Evolutionary conservation across 1,140 invertebrate genomes (phyloP), one percentile per base, ranked within the genome.

Genomic region (Catajapyx aquilonaris): DNA sequence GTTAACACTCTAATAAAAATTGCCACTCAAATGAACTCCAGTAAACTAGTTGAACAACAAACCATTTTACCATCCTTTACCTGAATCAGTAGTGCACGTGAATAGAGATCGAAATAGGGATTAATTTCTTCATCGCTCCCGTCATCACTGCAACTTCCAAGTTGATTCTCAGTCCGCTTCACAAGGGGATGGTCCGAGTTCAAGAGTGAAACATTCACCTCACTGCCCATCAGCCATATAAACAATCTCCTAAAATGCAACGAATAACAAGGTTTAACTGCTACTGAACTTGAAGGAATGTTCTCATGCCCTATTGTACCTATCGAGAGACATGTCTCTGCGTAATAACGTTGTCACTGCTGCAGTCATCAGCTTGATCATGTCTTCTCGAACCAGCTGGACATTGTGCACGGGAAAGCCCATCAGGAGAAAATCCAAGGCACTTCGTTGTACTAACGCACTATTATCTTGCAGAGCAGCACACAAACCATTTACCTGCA

Each of bases 301-400:
- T 10, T 18, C 30, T 10, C n/a, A n/a, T n/a, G n/a, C n/a, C n/a
- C n/a, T n/a, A n/a, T n/a, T n/a, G n/a, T 58, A 71, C 67, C 76
- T 68, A 55, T 93, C 94, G 11, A 94, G 62, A 31, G 84, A 90
- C 77, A 90, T 87, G 52, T 94, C 88, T 44, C 88, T 64, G 31
- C 87, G 56, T 9, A 94, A 58, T 41, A 94, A 74, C 1, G 88
- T 84, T 22, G 73, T 70, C 35, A 93, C 56, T 20, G 78, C 77
- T 39, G 84, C 71, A 18, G 76, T 80, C 1, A 87, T 68, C 35
- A 94, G 57, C 35, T 69, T 64, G 5, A 80, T 68, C 64, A 84
- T 71, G 54, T 88, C 81, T 4, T 67, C 57, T 44, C 71, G 65
- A 1, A 68, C 62, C 17, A 90, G 59, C 51, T 84, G 77, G 41